Conservation (phyloP, 2,797 vertebrate genomes). For the Lutra lutra region DNA sequence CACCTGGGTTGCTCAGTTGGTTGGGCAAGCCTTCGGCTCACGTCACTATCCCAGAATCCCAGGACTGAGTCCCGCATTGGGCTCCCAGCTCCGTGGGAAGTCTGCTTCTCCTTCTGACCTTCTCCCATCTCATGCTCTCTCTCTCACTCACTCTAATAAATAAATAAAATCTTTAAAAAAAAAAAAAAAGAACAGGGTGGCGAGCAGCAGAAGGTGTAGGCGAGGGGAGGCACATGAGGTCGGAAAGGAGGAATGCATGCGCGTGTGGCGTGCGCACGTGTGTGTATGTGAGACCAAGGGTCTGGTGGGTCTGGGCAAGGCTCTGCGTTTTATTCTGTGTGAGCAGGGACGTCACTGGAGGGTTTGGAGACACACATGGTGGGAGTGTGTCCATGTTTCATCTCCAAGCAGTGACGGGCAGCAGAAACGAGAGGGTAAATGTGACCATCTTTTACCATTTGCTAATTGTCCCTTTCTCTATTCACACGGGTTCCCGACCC, state of each 20-base stretch:
- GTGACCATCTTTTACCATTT: neutral
- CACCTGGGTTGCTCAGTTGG: no score
- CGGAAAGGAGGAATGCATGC: fast-evolving
- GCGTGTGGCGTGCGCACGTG: no score
- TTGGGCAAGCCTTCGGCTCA: no score
- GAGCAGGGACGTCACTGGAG: neutral
- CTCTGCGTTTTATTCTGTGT: neutral
- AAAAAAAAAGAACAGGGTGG: no score
- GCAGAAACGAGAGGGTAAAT: neutral
- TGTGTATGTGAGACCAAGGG: fast-evolving
- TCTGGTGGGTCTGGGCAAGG: neutral
- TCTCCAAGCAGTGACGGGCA: neutral
- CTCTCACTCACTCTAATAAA: no score
- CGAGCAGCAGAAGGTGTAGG: neutral
- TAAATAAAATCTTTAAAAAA: no score
- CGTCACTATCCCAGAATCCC: no score
- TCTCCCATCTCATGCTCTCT: no score
- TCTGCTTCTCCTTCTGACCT: no score
- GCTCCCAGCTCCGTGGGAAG: no score
- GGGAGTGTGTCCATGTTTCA: neutral
- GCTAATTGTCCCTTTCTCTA: neutral
- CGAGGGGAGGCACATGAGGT: neutral
- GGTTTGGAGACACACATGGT: neutral
- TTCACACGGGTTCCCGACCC: neutral
- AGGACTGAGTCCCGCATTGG: no score